Evolutionary conservation across 64 coral and sea anemone species (phyloP), one percentile per base, ranked within the genome.

Genomic region (Dendrophyllia cribrosa): DNA sequence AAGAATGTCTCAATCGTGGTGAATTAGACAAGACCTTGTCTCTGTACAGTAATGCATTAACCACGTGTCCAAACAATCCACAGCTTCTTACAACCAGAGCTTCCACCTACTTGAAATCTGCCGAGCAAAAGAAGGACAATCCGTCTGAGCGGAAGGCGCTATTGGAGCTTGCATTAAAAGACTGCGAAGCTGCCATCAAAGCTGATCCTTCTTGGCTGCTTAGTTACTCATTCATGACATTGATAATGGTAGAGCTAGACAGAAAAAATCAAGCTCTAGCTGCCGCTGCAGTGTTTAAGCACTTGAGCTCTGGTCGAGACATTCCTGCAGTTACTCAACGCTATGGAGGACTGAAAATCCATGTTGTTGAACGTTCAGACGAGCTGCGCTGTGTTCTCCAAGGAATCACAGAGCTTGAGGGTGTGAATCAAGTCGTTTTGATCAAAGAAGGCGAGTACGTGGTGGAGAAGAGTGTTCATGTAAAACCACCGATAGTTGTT

Each of bases 391-490:
- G 51, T 56, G 49, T 77, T 22, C 49, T 77, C 53, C 50, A 77
- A 77, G 7, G 24, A 5, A 23, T 56, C 1, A 10, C 7, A 49
- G 48, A 24, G 2, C 75, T 1, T 25, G 49, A 23, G 5, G 43
- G 43, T 49, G 44, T 24, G 51, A 77, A 77, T 24, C 49, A 77
- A 77, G 51, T 77, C 8, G 75, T 77, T 77, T 9, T 77, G 3
- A 12, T 77, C 8, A 77, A 77, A 24, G 75, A 77, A 77, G 75
- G 75, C n/a, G 75, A 77, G 50, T 77, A 77, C 51, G 10, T 56
- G 9, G 3, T 77, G 6, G 75, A 77, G 6, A 77, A 9, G 17
- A 77, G 0, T 56, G 75, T 77, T 77, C 49, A 77, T 2, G 56
- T 77, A 3, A 16, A 45, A 56, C 49, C 1, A 77, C 10, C 49